Evolutionary conservation across 2,113 vertebrate species (phyloP).

Genomic region (Sylvilagus bachmani): DNA sequence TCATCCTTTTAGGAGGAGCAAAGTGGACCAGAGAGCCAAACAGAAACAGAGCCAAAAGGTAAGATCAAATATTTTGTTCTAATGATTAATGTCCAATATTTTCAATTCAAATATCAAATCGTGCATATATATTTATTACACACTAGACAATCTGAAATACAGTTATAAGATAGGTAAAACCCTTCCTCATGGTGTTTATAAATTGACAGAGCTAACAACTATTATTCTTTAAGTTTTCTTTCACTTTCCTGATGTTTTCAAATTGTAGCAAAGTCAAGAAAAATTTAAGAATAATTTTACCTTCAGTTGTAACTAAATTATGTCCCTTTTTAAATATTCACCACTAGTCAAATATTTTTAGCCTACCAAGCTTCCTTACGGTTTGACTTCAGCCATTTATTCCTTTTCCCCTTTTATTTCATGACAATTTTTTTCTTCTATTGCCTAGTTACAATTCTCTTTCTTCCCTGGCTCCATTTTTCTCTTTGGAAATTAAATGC

Average conservation of each 20-base stretch:
- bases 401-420: neutral
- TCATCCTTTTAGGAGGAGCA: neutral
- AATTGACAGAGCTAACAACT: neutral
- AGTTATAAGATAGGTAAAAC: neutral
- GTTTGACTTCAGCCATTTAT: neutral
- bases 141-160: neutral
- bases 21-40: neutral
- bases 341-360: neutral
- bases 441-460: neutral
- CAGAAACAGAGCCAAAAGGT: neutral
- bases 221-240: conserved; percentile 5
- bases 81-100: neutral
- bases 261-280: neutral
- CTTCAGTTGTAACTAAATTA: conserved; percentile 16
- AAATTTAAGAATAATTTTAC: neutral
- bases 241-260: conserved; percentile 8
- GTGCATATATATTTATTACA: neutral
- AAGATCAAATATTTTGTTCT: neutral
- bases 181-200: neutral
- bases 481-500: neutral
- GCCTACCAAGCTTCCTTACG: neutral
- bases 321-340: neutral
- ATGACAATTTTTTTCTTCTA: neutral
- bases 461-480: neutral
- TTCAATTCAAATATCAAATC: neutral